A percentile compares a stretch with the other conserved stretches of the same genome.
Evolutionary conservation across 2,888 invertebrate genomes (phyloP).

Genomic region (Boloria selene): DNA sequence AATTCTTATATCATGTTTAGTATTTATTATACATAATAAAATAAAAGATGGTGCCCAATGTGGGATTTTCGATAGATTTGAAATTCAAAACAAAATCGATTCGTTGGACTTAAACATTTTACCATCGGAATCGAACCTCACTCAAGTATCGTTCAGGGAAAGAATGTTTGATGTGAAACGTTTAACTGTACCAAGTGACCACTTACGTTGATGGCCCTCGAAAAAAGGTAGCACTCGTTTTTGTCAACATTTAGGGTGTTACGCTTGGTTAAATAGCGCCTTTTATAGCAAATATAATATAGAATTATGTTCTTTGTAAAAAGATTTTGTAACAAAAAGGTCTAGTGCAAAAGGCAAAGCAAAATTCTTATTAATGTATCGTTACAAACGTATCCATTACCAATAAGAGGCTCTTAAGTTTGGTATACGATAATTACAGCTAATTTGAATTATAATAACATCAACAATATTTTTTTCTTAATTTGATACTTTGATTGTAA

Average conservation of each 20-base stretch:
- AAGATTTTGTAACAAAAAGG: background rate
- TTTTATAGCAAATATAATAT: slow-evolving; percentile 21
- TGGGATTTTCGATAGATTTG: slow-evolving; percentile 11
- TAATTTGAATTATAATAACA: too few relatives aligned
- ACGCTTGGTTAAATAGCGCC: slow-evolving; percentile 23
- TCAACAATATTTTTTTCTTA: too few relatives aligned
- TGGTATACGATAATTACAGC: background rate
- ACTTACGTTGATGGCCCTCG: slow-evolving; percentile 37
- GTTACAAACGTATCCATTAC: background rate
- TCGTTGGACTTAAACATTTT: slow-evolving; percentile 30
- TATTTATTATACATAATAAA: background rate
- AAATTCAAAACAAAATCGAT: slow-evolving; percentile 29
- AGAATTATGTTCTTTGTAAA: slow-evolving; percentile 19
- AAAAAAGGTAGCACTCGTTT: slow-evolving; percentile 33
- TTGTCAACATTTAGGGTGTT: slow-evolving; percentile 28
- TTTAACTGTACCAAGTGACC: slow-evolving; percentile 39
- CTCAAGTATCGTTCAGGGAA: slow-evolving; percentile 35
- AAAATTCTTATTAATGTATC: background rate
- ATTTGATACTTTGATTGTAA: too few relatives aligned
- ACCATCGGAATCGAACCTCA: slow-evolving; percentile 38
- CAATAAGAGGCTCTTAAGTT: background rate
- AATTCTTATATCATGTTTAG: too few relatives aligned
- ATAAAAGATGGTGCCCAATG: slow-evolving; percentile 7
- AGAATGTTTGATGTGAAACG: slow-evolving; percentile 42
- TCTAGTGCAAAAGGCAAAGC: background rate